Conservation (phyloP, 2,797 vertebrate species). For the Pangasius larnaudii region DNA sequence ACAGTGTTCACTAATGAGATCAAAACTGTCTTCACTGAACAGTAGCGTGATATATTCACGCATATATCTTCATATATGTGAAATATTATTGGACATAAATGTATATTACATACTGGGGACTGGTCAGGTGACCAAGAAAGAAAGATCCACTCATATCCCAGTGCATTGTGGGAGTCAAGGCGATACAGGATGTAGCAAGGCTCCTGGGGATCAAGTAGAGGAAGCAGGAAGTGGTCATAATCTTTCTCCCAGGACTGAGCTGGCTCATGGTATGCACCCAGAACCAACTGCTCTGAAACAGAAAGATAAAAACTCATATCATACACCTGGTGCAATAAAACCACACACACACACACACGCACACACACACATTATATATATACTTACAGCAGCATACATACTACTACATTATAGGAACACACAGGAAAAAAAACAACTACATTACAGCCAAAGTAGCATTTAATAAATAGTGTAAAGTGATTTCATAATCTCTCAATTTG, state of each 20-base stretch:
- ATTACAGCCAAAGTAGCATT: background rate
- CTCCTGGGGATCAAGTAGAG: constrained; percentile 87
- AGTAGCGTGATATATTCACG: background rate
- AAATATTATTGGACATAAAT: background rate
- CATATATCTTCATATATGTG: background rate
- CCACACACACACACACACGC: too few relatives aligned
- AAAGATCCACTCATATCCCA: constrained; percentile 97
- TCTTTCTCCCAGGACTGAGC: constrained; percentile 90
- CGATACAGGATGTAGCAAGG: constrained; percentile 96
- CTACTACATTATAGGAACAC: background rate
- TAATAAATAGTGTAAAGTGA: background rate
- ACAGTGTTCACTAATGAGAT: background rate
- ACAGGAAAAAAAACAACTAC: background rate
- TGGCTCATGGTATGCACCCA: constrained; percentile 89
- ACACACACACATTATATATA: background rate
- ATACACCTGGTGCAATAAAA: constrained; percentile 41
- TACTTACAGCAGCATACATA: background rate
- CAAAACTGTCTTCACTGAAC: background rate
- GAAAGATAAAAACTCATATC: constrained; percentile 70
- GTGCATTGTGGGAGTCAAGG: constrained; percentile 94
- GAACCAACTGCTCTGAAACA: constrained; percentile 93
- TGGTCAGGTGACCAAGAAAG: constrained; percentile 98
- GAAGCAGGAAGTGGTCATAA: constrained; percentile 88
- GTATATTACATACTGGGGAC: constrained; percentile 83
- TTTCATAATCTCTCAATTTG: background rate